Percentiles rank a stretch among this genome's conserved stretches.
These are phyloP conservation scores for Chaetorhynchus papuensis DNA, from an alignment of 2,113 vertebrate genomes.

Conservation along the genomic window DNA sequence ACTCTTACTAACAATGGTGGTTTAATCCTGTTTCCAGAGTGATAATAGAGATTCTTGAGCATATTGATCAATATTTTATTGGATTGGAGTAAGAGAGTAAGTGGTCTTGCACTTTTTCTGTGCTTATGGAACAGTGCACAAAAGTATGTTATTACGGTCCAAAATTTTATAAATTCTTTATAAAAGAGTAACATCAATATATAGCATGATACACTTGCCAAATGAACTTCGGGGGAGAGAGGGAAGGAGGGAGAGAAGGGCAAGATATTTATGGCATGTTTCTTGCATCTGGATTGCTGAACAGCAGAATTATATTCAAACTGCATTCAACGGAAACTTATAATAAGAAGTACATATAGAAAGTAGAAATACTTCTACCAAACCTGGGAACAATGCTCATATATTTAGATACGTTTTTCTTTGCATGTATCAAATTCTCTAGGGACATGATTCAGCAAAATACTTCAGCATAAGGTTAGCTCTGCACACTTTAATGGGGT, in stretches of 20 bases:
- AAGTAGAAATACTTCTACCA: not conserved
- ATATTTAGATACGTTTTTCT: not conserved
- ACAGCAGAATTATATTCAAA: not conserved
- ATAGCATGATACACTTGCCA: not conserved
- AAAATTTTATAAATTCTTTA: not conserved
- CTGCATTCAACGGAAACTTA: not conserved
- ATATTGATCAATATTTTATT: not conserved
- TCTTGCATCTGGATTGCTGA: not conserved
- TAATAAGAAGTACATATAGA: not conserved
- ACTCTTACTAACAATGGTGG: not conserved
- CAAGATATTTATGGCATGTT: not conserved
- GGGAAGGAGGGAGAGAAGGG: not conserved
- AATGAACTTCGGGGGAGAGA: not conserved
- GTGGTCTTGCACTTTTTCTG: not conserved
- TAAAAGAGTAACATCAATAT: not conserved
- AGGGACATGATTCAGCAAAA: not conserved
- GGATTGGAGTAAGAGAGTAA: not conserved
- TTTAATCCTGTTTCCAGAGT: not conserved
- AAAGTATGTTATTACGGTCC: not conserved
- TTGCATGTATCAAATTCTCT: not conserved
- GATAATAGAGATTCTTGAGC: not conserved
- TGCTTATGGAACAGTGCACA: not conserved
- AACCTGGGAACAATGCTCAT: not conserved
- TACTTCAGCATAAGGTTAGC: not conserved
- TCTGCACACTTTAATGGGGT: not conserved